These are phyloP conservation scores for Adineta ricciae DNA, from an alignment of 2,888 invertebrate species.

Conservation along the genomic window DNA sequence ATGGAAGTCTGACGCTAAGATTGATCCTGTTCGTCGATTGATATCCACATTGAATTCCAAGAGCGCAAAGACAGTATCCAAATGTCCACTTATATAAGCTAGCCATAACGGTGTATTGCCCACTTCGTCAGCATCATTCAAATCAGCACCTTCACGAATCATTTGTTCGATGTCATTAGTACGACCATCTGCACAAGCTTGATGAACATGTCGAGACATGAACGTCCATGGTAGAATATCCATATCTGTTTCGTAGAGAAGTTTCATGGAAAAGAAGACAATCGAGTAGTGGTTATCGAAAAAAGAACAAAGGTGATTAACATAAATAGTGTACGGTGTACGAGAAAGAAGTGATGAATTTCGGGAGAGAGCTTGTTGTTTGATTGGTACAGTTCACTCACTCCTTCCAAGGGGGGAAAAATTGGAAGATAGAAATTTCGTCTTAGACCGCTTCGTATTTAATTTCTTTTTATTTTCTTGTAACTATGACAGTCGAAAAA, in stretches of 20 bases:
- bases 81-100: not conserved
- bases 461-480: not conserved
- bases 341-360: not conserved
- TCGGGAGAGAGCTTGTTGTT: not conserved
- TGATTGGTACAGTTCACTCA: not conserved
- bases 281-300: not conserved
- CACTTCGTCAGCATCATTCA: not conserved
- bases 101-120: slow-evolving; percentile 15
- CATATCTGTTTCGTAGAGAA: slow-evolving; percentile 11
- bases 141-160: not conserved
- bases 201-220: not conserved
- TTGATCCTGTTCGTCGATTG: not conserved
- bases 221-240: slow-evolving; percentile 19
- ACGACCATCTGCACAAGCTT: not conserved
- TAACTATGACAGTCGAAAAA: not conserved
- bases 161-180: not conserved
- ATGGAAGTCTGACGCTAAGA: slow-evolving; percentile 1
- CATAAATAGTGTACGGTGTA: not conserved
- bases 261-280: not conserved
- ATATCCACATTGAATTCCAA: not conserved
- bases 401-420: not conserved
- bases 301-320: not conserved
- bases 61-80: slow-evolving; percentile 1
- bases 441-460: not conserved
- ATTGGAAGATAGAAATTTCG: not conserved